Conservation (phyloP, 2,797 vertebrate species). For the Triplophysa bombifrons region DNA sequence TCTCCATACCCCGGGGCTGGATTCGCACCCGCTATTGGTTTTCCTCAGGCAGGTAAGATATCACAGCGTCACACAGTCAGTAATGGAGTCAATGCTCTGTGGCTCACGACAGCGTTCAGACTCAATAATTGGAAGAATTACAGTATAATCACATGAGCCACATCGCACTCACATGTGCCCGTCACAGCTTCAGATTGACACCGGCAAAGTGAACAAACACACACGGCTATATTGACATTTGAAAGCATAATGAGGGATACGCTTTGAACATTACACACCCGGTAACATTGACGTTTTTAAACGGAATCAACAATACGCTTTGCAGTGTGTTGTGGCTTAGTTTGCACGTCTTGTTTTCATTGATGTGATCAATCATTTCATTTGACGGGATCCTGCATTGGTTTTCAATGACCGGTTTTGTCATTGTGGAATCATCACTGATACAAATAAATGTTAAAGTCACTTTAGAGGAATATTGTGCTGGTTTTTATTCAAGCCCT, state of each 20-base stretch:
- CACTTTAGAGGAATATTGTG: not conserved
- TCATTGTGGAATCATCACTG: not conserved
- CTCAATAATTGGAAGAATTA: constrained; percentile 31
- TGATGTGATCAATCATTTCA: constrained; percentile 6
- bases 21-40: constrained; percentile 73
- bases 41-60: constrained; percentile 74
- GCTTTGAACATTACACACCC: not conserved
- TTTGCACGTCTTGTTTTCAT: not conserved
- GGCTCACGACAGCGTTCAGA: constrained; percentile 20
- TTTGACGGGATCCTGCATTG: not conserved
- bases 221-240: constrained; percentile 13
- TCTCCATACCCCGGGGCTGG: constrained; percentile 74
- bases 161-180: not conserved
- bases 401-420: not conserved
- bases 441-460: not conserved
- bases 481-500: not conserved
- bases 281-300: not conserved
- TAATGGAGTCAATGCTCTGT: constrained; percentile 26
- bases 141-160: constrained; percentile 18
- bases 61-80: not conserved
- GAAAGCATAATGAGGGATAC: not conserved
- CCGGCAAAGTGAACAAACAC: constrained; percentile 20
- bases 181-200: constrained; percentile 17
- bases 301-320: not conserved
- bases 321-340: constrained; percentile 19